Evolutionary conservation across 2,888 invertebrate species (phyloP).

Genomic region (Drosophila mayaguana): DNA sequence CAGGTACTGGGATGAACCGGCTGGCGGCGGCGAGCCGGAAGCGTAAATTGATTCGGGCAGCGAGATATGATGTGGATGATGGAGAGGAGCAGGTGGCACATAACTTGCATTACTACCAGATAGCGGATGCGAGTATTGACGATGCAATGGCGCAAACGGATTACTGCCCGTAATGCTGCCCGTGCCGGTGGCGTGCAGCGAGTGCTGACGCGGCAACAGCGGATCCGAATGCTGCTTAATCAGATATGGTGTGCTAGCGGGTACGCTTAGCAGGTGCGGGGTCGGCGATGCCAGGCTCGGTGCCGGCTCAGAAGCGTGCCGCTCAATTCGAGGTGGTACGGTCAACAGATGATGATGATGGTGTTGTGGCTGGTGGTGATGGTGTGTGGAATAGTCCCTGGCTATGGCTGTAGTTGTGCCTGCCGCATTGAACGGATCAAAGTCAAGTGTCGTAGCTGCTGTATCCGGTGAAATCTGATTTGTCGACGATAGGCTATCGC

Average conservation of each 20-base stretch:
- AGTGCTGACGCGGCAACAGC: constrained; percentile 87
- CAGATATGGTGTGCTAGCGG: constrained; percentile 86
- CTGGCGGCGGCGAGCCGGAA: constrained; percentile 82
- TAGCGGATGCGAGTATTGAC: constrained; percentile 86
- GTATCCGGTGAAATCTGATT: constrained; percentile 84
- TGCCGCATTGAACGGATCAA: constrained; percentile 81
- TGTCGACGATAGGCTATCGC: constrained; percentile 85
- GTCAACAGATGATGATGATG: constrained; percentile 83
- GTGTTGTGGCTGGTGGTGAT: constrained; percentile 48
- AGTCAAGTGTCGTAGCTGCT: constrained; percentile 73
- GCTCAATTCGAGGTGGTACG: constrained; percentile 87
- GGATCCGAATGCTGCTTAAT: constrained; percentile 90
- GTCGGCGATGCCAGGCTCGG: constrained; percentile 86
- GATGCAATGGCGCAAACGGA: constrained; percentile 84
- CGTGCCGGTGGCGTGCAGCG: constrained; percentile 63
- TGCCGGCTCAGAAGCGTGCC: constrained; percentile 88
- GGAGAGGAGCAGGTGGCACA: constrained; percentile 66
- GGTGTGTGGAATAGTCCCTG: constrained; percentile 71
- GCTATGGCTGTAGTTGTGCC: constrained; percentile 60
- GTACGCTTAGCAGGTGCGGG: constrained; percentile 87
- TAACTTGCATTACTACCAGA: constrained; percentile 71
- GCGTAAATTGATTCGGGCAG: constrained; percentile 83
- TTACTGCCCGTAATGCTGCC: constrained; percentile 60
- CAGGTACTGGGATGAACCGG: constrained; percentile 82
- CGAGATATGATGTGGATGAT: constrained; percentile 84